Evolutionary conservation across 2,113 vertebrate genomes (phyloP).

Genomic region (Semicossyphus pulcher): DNA sequence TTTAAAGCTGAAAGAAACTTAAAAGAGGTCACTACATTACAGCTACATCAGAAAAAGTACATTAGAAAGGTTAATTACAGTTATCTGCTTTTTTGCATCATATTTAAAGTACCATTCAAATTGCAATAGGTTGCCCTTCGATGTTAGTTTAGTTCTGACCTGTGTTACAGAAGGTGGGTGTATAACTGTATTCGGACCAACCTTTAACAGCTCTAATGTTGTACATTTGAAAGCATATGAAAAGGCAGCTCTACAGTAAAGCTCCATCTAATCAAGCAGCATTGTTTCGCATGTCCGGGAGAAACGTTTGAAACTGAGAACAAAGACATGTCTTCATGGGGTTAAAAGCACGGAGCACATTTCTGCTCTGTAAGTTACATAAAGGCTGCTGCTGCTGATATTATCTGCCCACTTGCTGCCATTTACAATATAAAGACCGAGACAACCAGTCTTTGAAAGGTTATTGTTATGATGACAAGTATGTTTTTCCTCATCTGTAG

Average conservation of each 20-base stretch:
- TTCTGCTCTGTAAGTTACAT: not conserved
- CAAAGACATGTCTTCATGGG: conserved; percentile 24
- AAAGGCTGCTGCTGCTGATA: conserved; percentile 18
- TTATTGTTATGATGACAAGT: not conserved
- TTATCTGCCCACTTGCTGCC: conserved; percentile 11
- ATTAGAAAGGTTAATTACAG: too few relatives aligned
- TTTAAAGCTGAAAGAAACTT: too few relatives aligned
- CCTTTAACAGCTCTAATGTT: not conserved
- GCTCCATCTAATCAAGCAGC: not conserved
- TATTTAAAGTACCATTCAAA: too few relatives aligned
- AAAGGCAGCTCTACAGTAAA: not conserved
- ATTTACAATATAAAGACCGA: not conserved
- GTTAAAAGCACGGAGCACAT: conserved; percentile 1
- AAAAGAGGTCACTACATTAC: too few relatives aligned
- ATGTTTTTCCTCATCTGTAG: not conserved
- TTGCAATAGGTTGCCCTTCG: not conserved
- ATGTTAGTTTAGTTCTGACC: not conserved
- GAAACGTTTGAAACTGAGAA: not conserved
- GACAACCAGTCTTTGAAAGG: not conserved
- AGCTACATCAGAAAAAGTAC: too few relatives aligned
- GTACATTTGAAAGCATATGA: not conserved
- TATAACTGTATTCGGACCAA: not conserved
- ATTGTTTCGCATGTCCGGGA: conserved; percentile 2
- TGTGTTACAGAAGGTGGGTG: not conserved
- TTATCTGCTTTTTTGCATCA: not conserved